A percentile compares a stretch with the other conserved stretches of the same genome.
These are phyloP conservation scores for Otus scops DNA, from an alignment of 2,797 vertebrate species.

Conservation along the genomic window DNA sequence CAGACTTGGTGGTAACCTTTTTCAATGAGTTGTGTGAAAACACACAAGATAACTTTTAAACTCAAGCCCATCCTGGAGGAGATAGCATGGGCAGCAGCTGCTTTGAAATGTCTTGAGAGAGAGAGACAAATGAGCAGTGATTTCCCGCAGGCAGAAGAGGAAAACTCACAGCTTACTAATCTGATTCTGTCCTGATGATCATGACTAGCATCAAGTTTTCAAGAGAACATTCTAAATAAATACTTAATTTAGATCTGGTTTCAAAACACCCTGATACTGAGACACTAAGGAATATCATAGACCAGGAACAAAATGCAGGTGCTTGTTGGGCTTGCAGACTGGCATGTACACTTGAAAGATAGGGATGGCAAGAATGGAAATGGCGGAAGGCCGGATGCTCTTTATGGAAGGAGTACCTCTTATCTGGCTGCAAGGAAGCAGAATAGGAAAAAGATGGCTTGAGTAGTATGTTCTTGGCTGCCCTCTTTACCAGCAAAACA, in stretches of 20 bases:
- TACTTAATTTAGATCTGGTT: neutral
- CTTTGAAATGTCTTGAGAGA: neutral
- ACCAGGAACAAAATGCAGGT: neutral
- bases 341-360: neutral
- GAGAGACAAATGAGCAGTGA: neutral
- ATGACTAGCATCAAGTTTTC: neutral
- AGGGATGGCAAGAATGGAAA: neutral
- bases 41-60: neutral
- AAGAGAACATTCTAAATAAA: neutral
- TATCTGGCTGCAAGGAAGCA: neutral
- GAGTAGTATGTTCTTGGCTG: neutral
- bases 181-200: neutral
- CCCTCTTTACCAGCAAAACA: neutral
- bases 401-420: neutral
- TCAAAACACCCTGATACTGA: neutral
- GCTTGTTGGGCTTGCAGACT: neutral
- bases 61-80: neutral
- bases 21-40: neutral
- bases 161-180: neutral
- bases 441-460: neutral
- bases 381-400: neutral
- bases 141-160: neutral
- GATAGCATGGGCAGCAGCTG: neutral
- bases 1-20: neutral
- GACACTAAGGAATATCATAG: neutral